Conservation (phyloP, 2,113 vertebrate species). For the Smithornis capensis region DNA sequence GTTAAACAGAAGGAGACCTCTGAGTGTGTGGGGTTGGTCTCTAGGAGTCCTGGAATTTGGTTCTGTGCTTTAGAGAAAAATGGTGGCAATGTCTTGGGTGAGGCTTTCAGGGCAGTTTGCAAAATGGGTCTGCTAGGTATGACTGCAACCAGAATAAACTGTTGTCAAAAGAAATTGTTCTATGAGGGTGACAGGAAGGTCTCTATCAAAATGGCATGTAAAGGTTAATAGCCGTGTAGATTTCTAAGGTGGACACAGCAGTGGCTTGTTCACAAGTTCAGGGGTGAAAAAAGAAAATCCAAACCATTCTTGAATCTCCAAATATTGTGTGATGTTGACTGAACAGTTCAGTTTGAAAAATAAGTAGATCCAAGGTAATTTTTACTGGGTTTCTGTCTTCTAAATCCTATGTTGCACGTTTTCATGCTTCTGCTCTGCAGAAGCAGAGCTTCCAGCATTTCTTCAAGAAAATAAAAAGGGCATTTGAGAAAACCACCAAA, state of each 20-base stretch:
- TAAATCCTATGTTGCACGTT: neutral
- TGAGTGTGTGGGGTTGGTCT: conserved; percentile 49
- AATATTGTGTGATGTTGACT: neutral
- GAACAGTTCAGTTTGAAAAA: neutral
- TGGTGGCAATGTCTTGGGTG: neutral
- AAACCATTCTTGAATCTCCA: neutral
- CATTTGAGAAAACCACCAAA: neutral
- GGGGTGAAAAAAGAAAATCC: neutral
- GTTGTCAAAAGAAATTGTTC: neutral
- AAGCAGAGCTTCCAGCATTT: neutral
- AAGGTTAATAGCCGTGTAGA: neutral
- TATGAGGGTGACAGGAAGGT: neutral
- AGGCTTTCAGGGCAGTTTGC: neutral
- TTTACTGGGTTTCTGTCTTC: neutral
- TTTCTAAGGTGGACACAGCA: neutral
- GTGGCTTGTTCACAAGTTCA: neutral
- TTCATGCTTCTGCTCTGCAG: neutral
- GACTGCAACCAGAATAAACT: neutral
- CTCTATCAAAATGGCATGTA: neutral
- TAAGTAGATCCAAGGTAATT: neutral
- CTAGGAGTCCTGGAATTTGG: conserved; percentile 50
- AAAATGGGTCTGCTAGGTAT: neutral
- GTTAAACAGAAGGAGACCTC: conserved; percentile 54
- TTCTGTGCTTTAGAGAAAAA: neutral
- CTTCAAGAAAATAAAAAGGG: neutral